A percentile compares a stretch with the other conserved stretches of the same genome.
Conservation (phyloP, 1,140 invertebrate species). For the Geopemphigus sp. region DNA sequence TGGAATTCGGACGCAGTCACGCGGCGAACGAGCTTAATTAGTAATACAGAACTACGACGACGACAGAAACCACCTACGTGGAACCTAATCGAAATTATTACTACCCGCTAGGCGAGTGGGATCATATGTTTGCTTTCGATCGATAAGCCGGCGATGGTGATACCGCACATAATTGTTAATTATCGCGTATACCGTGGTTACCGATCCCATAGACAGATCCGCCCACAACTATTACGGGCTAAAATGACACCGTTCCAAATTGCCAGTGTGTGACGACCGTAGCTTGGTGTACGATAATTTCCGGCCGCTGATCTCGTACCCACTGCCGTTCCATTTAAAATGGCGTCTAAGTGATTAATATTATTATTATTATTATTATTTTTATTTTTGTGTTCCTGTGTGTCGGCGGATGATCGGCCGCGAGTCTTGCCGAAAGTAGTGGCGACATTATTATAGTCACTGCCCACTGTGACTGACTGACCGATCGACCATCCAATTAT, state of each 20-base stretch:
- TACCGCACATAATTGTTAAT: no score
- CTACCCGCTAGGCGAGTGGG: neutral
- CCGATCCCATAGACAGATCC: no score
- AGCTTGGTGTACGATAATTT: neutral
- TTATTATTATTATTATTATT: constrained; percentile 32
- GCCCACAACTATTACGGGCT: no score
- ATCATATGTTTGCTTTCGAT: constrained; percentile 20
- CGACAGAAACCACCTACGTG: neutral
- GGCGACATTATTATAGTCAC: no score
- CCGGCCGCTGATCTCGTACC: neutral
- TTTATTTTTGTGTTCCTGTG: no score
- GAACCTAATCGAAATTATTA: neutral
- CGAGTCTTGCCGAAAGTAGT: no score
- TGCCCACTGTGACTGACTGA: no score
- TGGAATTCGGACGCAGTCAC: no score
- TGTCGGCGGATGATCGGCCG: no score
- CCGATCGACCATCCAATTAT: no score
- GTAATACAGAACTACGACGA: no score
- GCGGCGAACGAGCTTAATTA: neutral
- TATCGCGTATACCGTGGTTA: no score
- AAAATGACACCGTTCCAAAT: neutral
- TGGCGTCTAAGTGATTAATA: constrained; percentile 48
- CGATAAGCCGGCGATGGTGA: neutral
- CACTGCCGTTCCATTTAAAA: constrained; percentile 32
- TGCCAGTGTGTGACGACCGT: neutral